Percentiles rank a stretch among this genome's conserved stretches.
phyloP scores from a whole-genome alignment of 2,797 vertebrate genomes.

The Helicolenus hilgendorfi region DNA sequence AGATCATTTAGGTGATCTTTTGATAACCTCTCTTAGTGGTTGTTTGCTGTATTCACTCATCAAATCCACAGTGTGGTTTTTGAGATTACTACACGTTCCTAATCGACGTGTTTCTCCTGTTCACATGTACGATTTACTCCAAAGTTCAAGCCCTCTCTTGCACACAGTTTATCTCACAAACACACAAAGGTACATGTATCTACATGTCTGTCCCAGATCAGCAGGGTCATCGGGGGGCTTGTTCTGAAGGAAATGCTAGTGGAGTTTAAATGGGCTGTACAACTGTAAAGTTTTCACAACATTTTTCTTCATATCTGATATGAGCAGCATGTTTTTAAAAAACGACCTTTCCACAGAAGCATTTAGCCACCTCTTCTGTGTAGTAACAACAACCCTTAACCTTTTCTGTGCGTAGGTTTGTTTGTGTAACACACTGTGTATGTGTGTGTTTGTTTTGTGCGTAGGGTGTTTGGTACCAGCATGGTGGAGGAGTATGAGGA shows the following conservation, averaged over 20 bases:
- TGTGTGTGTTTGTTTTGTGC: conserved; percentile 39
- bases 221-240: neutral
- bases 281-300: neutral
- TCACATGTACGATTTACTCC: neutral
- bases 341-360: neutral
- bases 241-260: neutral
- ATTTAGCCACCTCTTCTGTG: neutral
- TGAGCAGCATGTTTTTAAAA: neutral
- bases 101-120: neutral
- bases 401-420: conserved; percentile 1
- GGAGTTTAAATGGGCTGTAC: neutral
- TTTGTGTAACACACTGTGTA: conserved; percentile 17
- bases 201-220: neutral
- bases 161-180: neutral
- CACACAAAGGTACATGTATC: neutral
- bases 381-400: neutral
- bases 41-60: neutral
- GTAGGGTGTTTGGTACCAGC: conserved; percentile 98
- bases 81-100: neutral
- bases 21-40: neutral
- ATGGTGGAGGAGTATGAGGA: conserved; percentile 99
- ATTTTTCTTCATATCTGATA: neutral
- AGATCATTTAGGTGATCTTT: neutral
- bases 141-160: neutral
- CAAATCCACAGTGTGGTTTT: neutral